Evolutionary conservation across 2,797 vertebrate genomes (phyloP).

Genomic region (Coreius guichenoti): DNA sequence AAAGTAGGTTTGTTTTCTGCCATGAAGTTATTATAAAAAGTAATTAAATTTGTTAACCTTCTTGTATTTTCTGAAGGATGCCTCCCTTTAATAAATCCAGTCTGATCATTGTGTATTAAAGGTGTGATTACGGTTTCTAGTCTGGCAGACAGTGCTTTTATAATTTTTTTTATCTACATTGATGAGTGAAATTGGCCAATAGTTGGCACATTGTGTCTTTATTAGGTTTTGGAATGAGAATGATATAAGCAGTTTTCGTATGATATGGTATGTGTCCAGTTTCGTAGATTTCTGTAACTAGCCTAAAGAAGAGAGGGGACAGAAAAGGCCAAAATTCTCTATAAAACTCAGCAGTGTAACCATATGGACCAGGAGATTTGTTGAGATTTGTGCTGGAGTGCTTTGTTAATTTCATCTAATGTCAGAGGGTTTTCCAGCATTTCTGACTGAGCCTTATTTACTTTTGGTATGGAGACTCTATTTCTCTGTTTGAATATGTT

Average conservation of each 20-base stretch:
- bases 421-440: neutral
- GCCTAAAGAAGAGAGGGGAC: neutral
- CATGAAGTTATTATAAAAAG: neutral
- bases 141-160: neutral
- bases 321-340: neutral
- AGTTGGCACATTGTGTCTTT: neutral
- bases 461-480: too few relatives aligned
- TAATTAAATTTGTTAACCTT: neutral
- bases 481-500: too few relatives aligned
- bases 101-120: conserved; percentile 22
- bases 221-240: neutral
- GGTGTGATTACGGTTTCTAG: neutral
- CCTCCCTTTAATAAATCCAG: conserved; percentile 20
- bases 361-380: neutral
- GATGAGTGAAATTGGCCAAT: neutral
- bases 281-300: neutral
- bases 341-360: neutral
- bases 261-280: neutral
- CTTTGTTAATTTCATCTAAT: neutral
- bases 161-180: conserved; percentile 11
- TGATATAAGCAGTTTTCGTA: neutral
- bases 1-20: neutral
- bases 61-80: neutral
- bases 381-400: neutral
- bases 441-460: neutral